phyloP scores from a whole-genome alignment of 2,113 vertebrate genomes.

The Mystacornis crossleyi region DNA sequence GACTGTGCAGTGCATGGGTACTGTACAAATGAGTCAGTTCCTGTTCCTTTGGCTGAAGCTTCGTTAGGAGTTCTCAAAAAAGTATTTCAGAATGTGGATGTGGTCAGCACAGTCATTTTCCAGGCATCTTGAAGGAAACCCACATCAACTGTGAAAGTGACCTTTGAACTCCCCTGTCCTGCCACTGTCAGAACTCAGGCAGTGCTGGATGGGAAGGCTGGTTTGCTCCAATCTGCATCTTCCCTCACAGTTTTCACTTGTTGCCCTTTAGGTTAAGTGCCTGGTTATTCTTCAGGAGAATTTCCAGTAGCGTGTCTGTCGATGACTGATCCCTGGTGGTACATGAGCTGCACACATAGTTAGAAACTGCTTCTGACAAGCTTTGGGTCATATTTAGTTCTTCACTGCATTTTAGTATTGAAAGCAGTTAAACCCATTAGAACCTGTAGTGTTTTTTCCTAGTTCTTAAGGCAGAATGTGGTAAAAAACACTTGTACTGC shows the following conservation, averaged over 20 bases:
- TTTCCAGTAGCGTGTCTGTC: background rate
- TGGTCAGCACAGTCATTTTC: constrained; percentile 97
- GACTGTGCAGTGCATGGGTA: constrained; percentile 73
- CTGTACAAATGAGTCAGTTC: constrained; percentile 92
- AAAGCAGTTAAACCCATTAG: background rate
- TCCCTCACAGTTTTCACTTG: background rate
- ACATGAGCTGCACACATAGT: fast-evolving
- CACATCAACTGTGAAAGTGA: constrained; percentile 95
- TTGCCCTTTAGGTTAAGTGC: background rate
- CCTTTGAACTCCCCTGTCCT: constrained; percentile 72
- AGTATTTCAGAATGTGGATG: constrained; percentile 91
- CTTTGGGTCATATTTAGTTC: background rate
- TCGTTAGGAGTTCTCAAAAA: constrained; percentile 86
- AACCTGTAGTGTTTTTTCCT: background rate
- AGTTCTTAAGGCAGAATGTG: background rate
- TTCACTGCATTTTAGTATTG: background rate
- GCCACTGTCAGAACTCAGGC: constrained; percentile 71
- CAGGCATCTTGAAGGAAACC: constrained; percentile 97
- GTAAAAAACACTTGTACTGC: background rate
- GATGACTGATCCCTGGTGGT: background rate
- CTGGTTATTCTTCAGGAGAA: background rate
- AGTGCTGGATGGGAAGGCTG: constrained; percentile 32
- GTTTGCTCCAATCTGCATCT: background rate
- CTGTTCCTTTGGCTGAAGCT: constrained; percentile 83
- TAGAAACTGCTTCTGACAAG: background rate